Evolutionary conservation across 1,140 invertebrate genomes (phyloP), one percentile per base, ranked within the genome.

Genomic region (Pristionchus pacificus): DNA sequence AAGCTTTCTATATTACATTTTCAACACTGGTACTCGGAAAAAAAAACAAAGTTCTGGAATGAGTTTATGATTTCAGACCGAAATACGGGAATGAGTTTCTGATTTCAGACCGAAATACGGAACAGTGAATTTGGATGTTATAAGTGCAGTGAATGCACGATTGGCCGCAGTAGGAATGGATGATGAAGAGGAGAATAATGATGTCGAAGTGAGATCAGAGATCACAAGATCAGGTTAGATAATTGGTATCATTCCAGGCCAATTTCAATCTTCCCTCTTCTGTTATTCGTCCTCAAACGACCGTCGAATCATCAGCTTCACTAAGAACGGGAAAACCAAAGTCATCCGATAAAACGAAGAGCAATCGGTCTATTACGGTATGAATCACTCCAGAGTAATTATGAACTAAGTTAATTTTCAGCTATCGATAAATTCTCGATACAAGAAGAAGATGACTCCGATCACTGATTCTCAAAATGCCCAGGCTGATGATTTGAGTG

Each of bases 131-230:
- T 72, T 81, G 33, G 80, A 83, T 73, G 82, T 83, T 1, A 83
- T 83, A 58, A 77, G 82, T 62, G 79, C 77, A 10, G 81, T 83
- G 6, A 84, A 83, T 68, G 81, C 82, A 30, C 60, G 81, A 64
- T 65, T 83, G 30, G 80, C 80, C 1, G 80, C 80, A 13, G 79
- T 74, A 3, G 59, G 63, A 27, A 65, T 58, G 29, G 72, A 77
- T 29, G 70, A 77, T 27, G 70, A 77, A 28, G 65, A 76, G 19
- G 70, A 76, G 60, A 71, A 57, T 0, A 31, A 63, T 25, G 66
- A 72, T 58, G 74, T 75, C n/a, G 74, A 75, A 38, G 65, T 67
- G 58, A 60, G 65, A 19, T 6, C 14, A n/a, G n/a, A 38, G 32
- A 29, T n/a, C 19, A 58, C 33, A 38, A 15, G 60, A n/a, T 61